Evolutionary conservation across 1,140 invertebrate species (phyloP).

Genomic region (Papilio polytes): DNA sequence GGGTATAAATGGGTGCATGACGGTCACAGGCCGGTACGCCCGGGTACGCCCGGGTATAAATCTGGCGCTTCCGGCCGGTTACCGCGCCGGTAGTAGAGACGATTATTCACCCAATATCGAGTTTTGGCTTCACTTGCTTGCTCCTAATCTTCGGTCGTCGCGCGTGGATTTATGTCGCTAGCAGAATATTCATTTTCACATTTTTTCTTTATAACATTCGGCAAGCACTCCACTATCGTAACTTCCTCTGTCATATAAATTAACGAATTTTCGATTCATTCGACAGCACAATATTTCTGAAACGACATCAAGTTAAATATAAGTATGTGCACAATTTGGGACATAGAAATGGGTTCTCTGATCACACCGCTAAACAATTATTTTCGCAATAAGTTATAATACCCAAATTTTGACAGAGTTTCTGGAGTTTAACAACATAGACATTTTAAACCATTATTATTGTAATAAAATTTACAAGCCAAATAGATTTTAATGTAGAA

Average conservation of each 20-base stretch:
- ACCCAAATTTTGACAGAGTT: too few relatives aligned
- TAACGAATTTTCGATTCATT: background rate
- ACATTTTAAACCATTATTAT: too few relatives aligned
- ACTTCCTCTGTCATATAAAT: slow-evolving; percentile 2
- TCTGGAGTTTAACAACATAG: too few relatives aligned
- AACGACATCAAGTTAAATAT: background rate
- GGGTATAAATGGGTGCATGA: slow-evolving; percentile 54
- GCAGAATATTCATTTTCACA: slow-evolving; percentile 49
- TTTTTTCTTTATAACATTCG: background rate
- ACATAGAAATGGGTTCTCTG: too few relatives aligned
- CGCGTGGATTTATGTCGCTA: slow-evolving; percentile 60
- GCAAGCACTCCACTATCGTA: slow-evolving; percentile 11
- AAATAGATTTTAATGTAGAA: too few relatives aligned
- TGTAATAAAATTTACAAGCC: too few relatives aligned
- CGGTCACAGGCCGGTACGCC: slow-evolving; percentile 60
- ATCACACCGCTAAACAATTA: too few relatives aligned
- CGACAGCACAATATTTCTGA: background rate
- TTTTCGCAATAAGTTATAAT: too few relatives aligned
- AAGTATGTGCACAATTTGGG: too few relatives aligned
- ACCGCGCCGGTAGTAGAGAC: slow-evolving; percentile 80
- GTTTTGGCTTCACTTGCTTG: slow-evolving; percentile 80
- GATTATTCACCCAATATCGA: slow-evolving; percentile 83
- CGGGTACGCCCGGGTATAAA: slow-evolving; percentile 75
- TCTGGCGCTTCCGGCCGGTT: slow-evolving; percentile 76
- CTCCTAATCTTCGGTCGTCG: slow-evolving; percentile 76